Percentiles rank a stretch among this genome's conserved stretches.
These are phyloP conservation scores for Lumbricus terrestris DNA, from an alignment of 2,888 invertebrate species.

Conservation along the genomic window DNA sequence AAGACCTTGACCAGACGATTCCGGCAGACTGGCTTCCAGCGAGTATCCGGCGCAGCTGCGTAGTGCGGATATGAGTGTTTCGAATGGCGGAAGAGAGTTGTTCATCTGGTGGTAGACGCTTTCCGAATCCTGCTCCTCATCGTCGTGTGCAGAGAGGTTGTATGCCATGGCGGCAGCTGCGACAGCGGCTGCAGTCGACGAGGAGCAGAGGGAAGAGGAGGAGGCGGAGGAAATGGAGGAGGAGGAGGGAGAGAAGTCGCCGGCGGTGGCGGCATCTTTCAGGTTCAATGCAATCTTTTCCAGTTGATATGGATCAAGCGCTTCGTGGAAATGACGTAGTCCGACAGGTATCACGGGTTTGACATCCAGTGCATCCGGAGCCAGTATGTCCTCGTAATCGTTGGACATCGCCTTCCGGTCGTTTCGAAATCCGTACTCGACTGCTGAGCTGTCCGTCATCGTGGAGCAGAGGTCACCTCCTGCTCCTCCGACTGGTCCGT, in stretches of 20 bases:
- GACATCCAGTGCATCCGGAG: not conserved
- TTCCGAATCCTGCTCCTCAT: too few relatives aligned
- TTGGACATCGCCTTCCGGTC: not conserved
- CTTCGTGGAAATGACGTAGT: not conserved
- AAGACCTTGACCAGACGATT: not conserved
- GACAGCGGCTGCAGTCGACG: not conserved
- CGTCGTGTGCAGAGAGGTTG: not conserved
- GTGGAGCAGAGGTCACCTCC: not conserved
- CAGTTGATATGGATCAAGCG: not conserved
- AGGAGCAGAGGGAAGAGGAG: not conserved
- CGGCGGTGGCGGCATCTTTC: too few relatives aligned
- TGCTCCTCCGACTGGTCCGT: not conserved
- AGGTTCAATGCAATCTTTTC: not conserved
- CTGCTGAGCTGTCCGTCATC: not conserved
- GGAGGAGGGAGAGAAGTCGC: not conserved
- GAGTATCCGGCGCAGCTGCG: constrained; percentile 14
- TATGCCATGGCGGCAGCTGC: not conserved
- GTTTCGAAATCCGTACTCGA: not conserved
- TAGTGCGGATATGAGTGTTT: not conserved
- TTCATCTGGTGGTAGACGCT: not conserved
- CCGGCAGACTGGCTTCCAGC: not conserved
- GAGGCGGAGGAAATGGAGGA: not conserved
- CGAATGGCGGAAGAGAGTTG: constrained; percentile 10
- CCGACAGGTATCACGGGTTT: not conserved
- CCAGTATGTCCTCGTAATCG: not conserved